phyloP scores from a whole-genome alignment of 2,113 vertebrate species.

The Myxocyprinus asiaticus region DNA sequence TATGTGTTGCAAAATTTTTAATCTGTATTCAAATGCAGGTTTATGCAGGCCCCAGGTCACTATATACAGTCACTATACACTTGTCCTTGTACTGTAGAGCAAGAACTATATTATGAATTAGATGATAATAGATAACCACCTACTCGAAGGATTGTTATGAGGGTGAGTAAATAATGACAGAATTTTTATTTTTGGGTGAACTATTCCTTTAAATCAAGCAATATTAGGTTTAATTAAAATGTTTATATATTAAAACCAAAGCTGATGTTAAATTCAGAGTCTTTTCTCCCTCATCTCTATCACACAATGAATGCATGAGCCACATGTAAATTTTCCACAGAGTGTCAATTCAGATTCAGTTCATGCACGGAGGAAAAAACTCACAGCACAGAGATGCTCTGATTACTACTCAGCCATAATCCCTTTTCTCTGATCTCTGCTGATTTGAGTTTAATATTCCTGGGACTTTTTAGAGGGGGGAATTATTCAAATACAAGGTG shows the following conservation, averaged over 20 bases:
- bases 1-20: too few species aligned
- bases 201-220: too few species aligned
- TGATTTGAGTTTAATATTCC: slow-evolving; percentile 70
- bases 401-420: slow-evolving; percentile 85
- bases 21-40: too few species aligned
- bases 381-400: slow-evolving; percentile 62
- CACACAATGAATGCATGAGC: slow-evolving; percentile 2
- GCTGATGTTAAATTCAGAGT: neutral
- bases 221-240: too few species aligned
- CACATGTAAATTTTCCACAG: slow-evolving; percentile 26
- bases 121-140: too few species aligned
- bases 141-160: too few species aligned
- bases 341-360: slow-evolving; percentile 49
- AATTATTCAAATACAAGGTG: slow-evolving; percentile 87
- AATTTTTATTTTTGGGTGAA: too few species aligned
- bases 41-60: too few species aligned
- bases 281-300: neutral
- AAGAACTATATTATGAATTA: too few species aligned
- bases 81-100: too few species aligned
- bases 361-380: slow-evolving; percentile 48
- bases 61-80: too few species aligned
- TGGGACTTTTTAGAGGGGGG: slow-evolving; percentile 67
- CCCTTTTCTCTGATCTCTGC: slow-evolving; percentile 84
- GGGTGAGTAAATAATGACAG: too few species aligned
- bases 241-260: neutral